phyloP scores from a whole-genome alignment of 2,113 vertebrate species.

The Petrocephalus zakoni region DNA sequence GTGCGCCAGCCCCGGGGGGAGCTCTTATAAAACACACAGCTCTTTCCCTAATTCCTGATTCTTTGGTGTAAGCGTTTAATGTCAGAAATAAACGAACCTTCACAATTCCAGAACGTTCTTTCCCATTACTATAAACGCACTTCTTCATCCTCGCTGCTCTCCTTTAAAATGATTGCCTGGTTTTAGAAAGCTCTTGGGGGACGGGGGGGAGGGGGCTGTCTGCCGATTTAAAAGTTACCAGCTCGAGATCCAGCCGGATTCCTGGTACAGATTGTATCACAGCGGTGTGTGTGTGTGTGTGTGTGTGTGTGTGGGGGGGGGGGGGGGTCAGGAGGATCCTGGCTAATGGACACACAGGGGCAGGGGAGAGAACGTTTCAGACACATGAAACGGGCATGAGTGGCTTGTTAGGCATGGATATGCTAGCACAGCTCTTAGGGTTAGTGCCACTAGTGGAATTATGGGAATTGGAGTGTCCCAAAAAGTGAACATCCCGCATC shows the following conservation, averaged over 20 bases:
- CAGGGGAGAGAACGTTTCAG: not conserved
- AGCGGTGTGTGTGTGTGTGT: too few relatives aligned
- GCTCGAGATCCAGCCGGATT: not conserved
- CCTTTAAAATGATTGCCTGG: slow-evolving; percentile 24
- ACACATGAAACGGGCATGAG: not conserved
- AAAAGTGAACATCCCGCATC: not conserved
- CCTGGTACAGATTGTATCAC: not conserved
- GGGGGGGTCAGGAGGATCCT: not conserved
- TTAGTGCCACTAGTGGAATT: not conserved
- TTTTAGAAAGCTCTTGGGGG: not conserved
- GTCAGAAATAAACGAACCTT: slow-evolving; percentile 56
- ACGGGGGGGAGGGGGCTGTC: not conserved
- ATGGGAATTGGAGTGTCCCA: not conserved
- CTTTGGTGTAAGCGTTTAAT: slow-evolving; percentile 78
- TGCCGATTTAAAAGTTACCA: not conserved
- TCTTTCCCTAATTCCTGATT: slow-evolving; percentile 61
- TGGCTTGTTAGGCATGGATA: not conserved
- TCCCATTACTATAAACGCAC: slow-evolving; percentile 46
- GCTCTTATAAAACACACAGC: not conserved
- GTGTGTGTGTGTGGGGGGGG: too few relatives aligned
- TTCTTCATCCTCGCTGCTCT: slow-evolving; percentile 21
- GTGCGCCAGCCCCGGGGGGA: not conserved
- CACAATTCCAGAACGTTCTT: slow-evolving; percentile 43
- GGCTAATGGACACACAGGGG: not conserved
- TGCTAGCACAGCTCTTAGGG: not conserved